Evolutionary conservation across 2,113 vertebrate species (phyloP).

Genomic region (Stomatorhinus ivindoensis): DNA sequence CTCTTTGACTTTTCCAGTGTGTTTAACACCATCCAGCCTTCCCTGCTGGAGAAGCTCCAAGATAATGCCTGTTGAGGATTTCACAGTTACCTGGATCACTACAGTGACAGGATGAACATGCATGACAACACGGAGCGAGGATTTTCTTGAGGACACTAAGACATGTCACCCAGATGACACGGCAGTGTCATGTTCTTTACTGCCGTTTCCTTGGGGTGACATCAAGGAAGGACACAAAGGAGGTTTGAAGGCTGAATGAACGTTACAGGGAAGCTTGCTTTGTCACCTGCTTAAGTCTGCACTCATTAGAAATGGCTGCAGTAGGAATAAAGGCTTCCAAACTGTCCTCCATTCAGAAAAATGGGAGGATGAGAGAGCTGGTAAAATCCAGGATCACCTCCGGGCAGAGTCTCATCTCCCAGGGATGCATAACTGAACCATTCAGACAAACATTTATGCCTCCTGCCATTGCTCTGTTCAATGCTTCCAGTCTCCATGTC

Average conservation of each 20-base stretch:
- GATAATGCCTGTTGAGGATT: no score
- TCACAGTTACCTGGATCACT: no score
- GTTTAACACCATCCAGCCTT: no score
- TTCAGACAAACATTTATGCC: background rate
- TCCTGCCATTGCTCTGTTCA: background rate
- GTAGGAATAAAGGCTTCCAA: background rate
- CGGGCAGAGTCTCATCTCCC: background rate
- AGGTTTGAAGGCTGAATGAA: background rate
- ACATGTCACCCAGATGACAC: background rate
- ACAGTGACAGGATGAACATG: no score
- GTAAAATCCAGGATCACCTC: background rate
- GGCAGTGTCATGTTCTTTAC: background rate
- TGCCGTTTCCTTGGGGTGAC: background rate
- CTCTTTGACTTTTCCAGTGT: no score
- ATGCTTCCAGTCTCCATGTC: background rate
- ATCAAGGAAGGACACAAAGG: background rate
- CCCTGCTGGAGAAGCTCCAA: no score
- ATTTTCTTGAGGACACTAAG: no score
- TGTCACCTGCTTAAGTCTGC: background rate
- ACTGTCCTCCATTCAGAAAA: background rate
- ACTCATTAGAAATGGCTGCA: background rate
- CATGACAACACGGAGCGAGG: no score
- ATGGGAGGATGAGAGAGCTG: background rate
- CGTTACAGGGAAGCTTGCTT: background rate
- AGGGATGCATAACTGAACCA: background rate